Evolutionary conservation across 2,888 invertebrate species (phyloP), one percentile per base, ranked within the genome.

Genomic region (Capitulum mitella): DNA sequence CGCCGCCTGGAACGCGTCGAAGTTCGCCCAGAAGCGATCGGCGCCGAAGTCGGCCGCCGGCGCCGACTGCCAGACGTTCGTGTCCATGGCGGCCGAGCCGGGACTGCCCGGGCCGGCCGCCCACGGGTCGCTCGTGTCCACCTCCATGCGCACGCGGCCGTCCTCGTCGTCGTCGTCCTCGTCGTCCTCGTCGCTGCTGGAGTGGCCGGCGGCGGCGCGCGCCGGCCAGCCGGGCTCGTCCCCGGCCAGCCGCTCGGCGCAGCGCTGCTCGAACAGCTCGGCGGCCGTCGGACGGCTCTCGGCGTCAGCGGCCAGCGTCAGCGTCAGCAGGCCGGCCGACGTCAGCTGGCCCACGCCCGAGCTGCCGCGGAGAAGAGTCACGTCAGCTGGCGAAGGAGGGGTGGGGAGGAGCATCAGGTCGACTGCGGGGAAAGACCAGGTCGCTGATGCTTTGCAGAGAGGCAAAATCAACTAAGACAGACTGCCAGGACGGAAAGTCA

Each of bases 251-350:
- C 74, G 74, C n/a, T 43, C 29, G n/a, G 40, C n/a, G n/a, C 74
- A 75, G 26, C n/a, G 74, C 74, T 75, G 74, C 43, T 75, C 74
- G 74, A 75, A 75, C 74, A 75, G 74, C 40, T 75, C 74, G 43
- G 74, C 40, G n/a, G 74, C 74, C 8, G 26, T 16, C 10, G 40
- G 74, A 6, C 74, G 74, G n/a, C 26, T 10, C 51, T 46, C 46
- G 12, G 75, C 77, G 51, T 58, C 78, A 54, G 64, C 74, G 74
- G 79, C 43, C 64, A 64, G 34, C 34, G 64, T 40, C 64, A 58
- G 54, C 54, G 64, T 40, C 64, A 58, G 54, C 54, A 80, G 78
- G 43, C 29, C 58, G 29, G 29, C 78, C 58, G 76, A 46, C 70
- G 78, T 32, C 34, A 64, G 64, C 64, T 32, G 19, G 64, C 64